These are phyloP conservation scores for Imbricaverruca yamaguchii DNA, from an alignment of 2,888 invertebrate genomes.

Conservation along the genomic window DNA sequence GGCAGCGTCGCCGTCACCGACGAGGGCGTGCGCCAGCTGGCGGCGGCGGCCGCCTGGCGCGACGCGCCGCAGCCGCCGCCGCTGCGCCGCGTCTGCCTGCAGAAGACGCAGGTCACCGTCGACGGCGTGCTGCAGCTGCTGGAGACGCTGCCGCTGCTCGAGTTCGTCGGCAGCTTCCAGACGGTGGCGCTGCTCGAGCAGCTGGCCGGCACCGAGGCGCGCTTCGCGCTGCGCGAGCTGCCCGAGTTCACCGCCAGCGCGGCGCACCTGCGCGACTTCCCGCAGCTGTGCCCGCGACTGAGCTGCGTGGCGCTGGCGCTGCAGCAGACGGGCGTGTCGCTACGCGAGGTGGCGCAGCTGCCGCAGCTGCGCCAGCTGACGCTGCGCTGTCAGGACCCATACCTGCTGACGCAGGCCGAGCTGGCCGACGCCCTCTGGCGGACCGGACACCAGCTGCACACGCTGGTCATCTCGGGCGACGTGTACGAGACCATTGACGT, in stretches of 20 bases:
- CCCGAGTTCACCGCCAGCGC: background rate
- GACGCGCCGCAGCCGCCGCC: background rate
- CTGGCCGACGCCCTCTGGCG: background rate
- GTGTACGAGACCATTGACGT: background rate
- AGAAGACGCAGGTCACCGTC: background rate
- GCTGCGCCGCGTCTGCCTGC: conserved; percentile 6
- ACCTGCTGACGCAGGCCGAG: background rate
- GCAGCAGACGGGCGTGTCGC: background rate
- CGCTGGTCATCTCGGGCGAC: conserved; percentile 10
- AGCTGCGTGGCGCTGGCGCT: conserved; percentile 1
- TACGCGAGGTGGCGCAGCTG: background rate
- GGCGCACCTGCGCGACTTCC: background rate
- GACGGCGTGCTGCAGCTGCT: conserved; percentile 6
- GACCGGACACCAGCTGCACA: background rate
- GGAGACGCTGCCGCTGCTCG: conserved; percentile 1
- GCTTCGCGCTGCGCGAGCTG: background rate
- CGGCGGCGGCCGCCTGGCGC: background rate
- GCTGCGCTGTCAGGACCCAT: conserved; percentile 2
- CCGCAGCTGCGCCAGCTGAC: conserved; percentile 7
- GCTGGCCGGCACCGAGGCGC: background rate
- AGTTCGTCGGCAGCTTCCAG: background rate
- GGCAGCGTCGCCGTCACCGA: background rate
- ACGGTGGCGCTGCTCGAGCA: background rate
- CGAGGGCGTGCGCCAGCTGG: background rate
- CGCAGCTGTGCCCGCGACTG: background rate